Evolutionary conservation across 1,140 invertebrate genomes (phyloP), one percentile per base, ranked within the genome.

Genomic region (Monomorium pharaonis): DNA sequence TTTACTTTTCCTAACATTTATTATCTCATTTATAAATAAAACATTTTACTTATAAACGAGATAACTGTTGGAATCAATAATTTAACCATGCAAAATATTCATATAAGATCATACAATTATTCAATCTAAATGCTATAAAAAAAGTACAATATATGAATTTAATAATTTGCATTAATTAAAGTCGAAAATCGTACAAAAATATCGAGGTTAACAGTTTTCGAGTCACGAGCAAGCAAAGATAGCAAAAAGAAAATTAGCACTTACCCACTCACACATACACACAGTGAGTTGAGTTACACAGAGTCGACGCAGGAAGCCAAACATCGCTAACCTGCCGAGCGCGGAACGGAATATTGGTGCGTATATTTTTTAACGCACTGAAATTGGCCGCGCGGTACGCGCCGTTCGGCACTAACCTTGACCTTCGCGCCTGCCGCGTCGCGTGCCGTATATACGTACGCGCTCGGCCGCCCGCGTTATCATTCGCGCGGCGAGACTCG

Each of bases 21-120:
- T n/a, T n/a, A n/a, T n/a, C n/a, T n/a, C n/a, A n/a, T n/a, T n/a
- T n/a, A n/a, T n/a, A n/a, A n/a, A n/a, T n/a, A 14, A 42, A 44
- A 16, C 16, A 62, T 62, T 63, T 37, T 21, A n/a, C 2, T 63
- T 37, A n/a, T n/a, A 37, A 85, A 44, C 5, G 44, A 86, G 58
- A 65, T 62, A 16, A 37, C 14, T 30, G 12, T 9, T 16, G 7
- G 24, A 83, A 76, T 60, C 33, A 51, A 21, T 33, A 72, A 60
- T 51, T 3, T 7, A 37, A 37, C 14, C 14, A 18, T 33, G 16
- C 33, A 67, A 67, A 72, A n/a, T 24, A 78, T 78, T 42, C 27
- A 56, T 18, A 2, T 33, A 14, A n/a, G 7, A 6, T 21, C 33
- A 49, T 3, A 21, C 49, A 47, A 65, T 78, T 5, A 6, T 49